Evolutionary conservation across 2,113 vertebrate genomes (phyloP).

Genomic region (Strigops habroptila): DNA sequence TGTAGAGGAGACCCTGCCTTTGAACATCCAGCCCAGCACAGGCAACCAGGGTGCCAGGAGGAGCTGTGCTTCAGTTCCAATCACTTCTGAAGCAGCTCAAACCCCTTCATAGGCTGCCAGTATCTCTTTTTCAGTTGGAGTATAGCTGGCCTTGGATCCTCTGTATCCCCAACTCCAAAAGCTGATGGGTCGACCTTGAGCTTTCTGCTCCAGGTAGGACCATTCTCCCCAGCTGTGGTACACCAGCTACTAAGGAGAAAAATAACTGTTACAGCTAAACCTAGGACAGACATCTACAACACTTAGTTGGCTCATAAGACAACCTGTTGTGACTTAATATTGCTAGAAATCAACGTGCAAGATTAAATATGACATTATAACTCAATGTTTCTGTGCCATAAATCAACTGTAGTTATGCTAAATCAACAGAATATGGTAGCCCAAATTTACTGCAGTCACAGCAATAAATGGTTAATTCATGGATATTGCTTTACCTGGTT

Average conservation of each 20-base stretch:
- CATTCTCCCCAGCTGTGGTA: neutral
- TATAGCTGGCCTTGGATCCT: neutral
- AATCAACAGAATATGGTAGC: neutral
- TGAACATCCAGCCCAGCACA: neutral
- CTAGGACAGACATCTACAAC: neutral
- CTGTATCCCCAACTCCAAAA: neutral
- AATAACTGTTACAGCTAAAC: neutral
- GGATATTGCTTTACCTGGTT: slow-evolving; percentile 8
- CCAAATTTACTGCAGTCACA: neutral
- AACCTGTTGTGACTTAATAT: neutral
- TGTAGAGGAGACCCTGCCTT: neutral
- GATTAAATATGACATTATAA: neutral
- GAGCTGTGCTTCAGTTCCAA: neutral
- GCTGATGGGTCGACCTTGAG: neutral
- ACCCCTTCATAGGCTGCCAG: neutral
- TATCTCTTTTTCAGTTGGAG: neutral
- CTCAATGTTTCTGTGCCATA: neutral
- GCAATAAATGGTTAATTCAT: slow-evolving; percentile 5
- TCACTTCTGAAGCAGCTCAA: neutral
- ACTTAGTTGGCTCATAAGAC: neutral
- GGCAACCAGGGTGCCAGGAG: neutral
- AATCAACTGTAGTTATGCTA: neutral
- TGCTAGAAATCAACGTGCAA: neutral
- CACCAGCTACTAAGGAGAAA: neutral
- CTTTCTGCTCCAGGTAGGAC: neutral